Base-by-base conservation (phyloP, 2,797 vertebrate genomes). In the Arctocebus calabarensis region DNA sequence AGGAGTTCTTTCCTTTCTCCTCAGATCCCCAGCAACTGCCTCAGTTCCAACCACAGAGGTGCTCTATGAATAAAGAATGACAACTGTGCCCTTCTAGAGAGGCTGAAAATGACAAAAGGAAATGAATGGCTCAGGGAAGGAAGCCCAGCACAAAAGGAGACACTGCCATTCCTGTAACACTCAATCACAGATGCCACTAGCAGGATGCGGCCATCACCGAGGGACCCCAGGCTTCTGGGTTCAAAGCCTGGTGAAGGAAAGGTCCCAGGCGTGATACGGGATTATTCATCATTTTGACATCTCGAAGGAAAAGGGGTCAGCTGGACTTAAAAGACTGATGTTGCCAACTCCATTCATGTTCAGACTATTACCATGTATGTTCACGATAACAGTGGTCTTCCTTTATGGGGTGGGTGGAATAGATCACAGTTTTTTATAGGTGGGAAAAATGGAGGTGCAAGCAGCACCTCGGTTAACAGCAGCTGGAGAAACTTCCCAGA, bases 251-350 rank as follows among this genome's bases (percentile, higher is more conserved):
- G 79, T 37, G 85, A 94, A 95, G 77, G 55, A 66, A 68, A 95
- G 83, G 86, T 95, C 95, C 71, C 85, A 52, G 71, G 57, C 0
- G 0, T 29, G 48, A 75, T 7, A 19, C 43, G 52, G 70, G 84
- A 84, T 70, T 91, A 94, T 95, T 45, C 71, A 86, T 98, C 92
- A 97, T 91, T 85, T 87, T 95, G 96, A 96, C 78, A 55, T 90
- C 88, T 79, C 64, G 79, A 95, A 90, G 91, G 84, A 92, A 94
- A 94, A 74, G 89, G 92, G 94, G 84, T 95, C 86, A 95, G 89
- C 52, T 45, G 23, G 91, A 81, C 84, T 81, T 29, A 77, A 96
- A 90, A 88, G 78, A 64, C 82, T 94, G 77, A 66, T 66, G 84
- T 11, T 92, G 90, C 93, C 95, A 90, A 8, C 13, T 83, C 66